These are phyloP conservation scores for Boloria euphrosyne DNA, from an alignment of 2,888 invertebrate genomes.

Conservation along the genomic window DNA sequence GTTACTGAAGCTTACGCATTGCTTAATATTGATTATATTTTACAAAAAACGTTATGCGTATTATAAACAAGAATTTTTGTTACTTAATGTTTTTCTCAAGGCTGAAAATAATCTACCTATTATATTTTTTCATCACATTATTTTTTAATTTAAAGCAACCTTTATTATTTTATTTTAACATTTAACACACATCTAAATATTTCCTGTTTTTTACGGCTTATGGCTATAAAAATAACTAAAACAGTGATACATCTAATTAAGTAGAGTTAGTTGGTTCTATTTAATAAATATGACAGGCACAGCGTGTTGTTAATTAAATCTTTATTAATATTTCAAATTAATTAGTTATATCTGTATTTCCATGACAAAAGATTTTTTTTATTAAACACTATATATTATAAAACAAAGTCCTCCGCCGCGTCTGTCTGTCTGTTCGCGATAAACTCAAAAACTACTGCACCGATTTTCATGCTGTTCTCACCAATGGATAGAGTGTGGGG, in stretches of 20 bases:
- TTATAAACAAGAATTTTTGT: constrained; percentile 28
- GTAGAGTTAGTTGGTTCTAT: too few relatives aligned
- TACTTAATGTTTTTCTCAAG: constrained; percentile 29
- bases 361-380: too few relatives aligned
- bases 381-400: too few relatives aligned
- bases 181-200: constrained; percentile 7
- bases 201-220: constrained; percentile 1
- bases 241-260: background rate
- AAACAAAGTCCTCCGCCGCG: too few relatives aligned
- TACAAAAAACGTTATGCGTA: constrained; percentile 22
- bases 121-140: constrained; percentile 16
- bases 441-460: too few relatives aligned
- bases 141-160: constrained; percentile 11
- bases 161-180: background rate
- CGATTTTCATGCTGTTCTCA: too few relatives aligned
- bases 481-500: too few relatives aligned
- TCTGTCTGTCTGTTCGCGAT: too few relatives aligned
- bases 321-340: too few relatives aligned
- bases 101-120: constrained; percentile 26
- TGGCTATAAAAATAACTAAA: background rate
- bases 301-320: too few relatives aligned
- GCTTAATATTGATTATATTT: constrained; percentile 20
- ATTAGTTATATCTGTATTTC: too few relatives aligned
- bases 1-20: constrained; percentile 2
- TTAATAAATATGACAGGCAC: too few relatives aligned